Conservation (phyloP, 2,113 vertebrate genomes). For the Triplophysa tibetana region DNA sequence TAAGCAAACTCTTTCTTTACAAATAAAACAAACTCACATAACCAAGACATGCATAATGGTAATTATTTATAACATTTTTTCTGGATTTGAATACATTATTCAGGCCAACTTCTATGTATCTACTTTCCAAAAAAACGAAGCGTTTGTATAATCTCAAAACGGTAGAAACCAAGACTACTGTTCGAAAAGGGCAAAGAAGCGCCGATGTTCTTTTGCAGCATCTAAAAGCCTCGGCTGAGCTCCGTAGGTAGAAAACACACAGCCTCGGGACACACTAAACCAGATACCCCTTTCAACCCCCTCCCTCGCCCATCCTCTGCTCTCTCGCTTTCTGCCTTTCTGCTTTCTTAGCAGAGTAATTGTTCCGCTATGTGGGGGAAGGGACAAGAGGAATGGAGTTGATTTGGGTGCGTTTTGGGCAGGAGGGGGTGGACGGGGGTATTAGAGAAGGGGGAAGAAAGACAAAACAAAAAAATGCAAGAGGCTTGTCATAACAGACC, state of each 20-base stretch:
- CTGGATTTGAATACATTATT: too few species aligned
- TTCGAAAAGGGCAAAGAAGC: slow-evolving; percentile 39
- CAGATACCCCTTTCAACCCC: slow-evolving; percentile 34
- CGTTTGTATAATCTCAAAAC: too few species aligned
- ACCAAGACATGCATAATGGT: background rate
- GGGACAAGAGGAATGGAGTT: slow-evolving; percentile 45
- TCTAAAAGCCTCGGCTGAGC: slow-evolving; percentile 45
- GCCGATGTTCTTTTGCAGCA: slow-evolving; percentile 52
- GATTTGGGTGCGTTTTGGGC: slow-evolving; percentile 53
- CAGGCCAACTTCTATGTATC: too few species aligned
- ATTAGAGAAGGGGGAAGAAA: slow-evolving; percentile 32
- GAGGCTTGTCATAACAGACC: slow-evolving; percentile 57
- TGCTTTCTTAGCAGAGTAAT: slow-evolving; percentile 58
- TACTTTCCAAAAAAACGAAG: too few species aligned
- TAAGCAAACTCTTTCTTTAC: too few species aligned
- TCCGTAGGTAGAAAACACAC: slow-evolving; percentile 49
- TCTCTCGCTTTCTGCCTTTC: slow-evolving; percentile 54
- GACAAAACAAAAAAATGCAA: slow-evolving; percentile 46
- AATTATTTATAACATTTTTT: background rate
- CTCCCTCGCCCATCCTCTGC: slow-evolving; percentile 37
- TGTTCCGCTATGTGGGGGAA: slow-evolving; percentile 52
- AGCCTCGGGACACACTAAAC: slow-evolving; percentile 52
- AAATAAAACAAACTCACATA: background rate
- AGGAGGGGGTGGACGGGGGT: slow-evolving; percentile 22
- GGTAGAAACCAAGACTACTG: too few species aligned